These are phyloP conservation scores for Tursiops truncatus DNA, from an alignment of 2,113 vertebrate species.

Conservation along the genomic window DNA sequence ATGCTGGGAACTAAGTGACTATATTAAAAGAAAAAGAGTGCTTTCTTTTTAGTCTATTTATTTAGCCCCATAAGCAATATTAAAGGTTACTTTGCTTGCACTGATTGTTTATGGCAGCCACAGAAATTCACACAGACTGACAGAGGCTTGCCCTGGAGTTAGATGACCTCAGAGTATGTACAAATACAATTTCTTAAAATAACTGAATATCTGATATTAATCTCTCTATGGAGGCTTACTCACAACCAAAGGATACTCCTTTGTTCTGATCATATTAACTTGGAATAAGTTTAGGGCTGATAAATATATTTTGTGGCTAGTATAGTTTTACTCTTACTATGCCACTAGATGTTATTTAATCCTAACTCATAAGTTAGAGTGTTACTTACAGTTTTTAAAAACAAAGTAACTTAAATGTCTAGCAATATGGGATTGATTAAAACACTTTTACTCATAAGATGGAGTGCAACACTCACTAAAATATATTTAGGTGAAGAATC, in stretches of 20 bases:
- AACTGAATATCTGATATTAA: conserved; percentile 13
- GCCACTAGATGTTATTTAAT: background rate
- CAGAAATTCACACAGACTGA: background rate
- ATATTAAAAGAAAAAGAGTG: background rate
- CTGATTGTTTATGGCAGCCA: background rate
- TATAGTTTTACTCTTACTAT: background rate
- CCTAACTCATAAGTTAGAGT: background rate
- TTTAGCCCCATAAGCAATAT: background rate
- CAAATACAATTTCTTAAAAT: background rate
- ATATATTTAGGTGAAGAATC: background rate
- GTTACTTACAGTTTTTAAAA: background rate
- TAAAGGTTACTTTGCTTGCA: background rate
- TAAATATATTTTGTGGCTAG: background rate
- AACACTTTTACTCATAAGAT: background rate
- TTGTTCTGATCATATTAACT: background rate
- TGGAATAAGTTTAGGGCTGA: background rate
- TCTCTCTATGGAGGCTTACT: background rate
- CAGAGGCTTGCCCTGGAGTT: background rate
- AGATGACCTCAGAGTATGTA: background rate
- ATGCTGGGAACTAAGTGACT: background rate
- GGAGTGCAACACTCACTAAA: background rate
- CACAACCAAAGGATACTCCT: background rate
- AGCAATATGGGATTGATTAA: background rate
- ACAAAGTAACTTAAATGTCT: background rate
- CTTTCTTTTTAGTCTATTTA: background rate